phyloP scores from a whole-genome alignment of 2,113 vertebrate species.

The Sapayoa aenigma region DNA sequence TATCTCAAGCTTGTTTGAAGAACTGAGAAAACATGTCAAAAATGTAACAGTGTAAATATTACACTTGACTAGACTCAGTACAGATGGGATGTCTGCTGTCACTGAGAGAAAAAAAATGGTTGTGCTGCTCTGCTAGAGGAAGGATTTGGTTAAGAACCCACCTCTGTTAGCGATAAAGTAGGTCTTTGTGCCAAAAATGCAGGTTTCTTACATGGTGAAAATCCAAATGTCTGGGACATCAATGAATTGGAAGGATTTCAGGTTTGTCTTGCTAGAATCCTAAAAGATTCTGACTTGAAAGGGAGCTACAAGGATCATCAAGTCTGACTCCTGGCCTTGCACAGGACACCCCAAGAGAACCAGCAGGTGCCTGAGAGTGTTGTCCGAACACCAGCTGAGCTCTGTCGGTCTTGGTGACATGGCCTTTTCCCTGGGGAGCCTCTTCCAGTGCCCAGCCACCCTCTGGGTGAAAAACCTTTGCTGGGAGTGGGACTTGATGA shows the following conservation, averaged over 20 bases:
- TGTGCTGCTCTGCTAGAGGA: not conserved
- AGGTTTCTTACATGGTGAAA: not conserved
- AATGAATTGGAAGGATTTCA: not conserved
- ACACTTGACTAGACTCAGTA: not conserved
- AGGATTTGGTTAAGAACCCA: not conserved
- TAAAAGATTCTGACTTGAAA: not conserved
- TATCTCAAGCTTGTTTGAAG: constrained; percentile 7
- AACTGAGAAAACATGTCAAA: not conserved
- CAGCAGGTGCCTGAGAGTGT: not conserved
- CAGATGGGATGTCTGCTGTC: constrained; percentile 6
- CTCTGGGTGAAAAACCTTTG: not conserved
- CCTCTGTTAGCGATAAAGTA: not conserved
- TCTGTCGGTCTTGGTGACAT: not conserved
- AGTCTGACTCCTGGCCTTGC: not conserved
- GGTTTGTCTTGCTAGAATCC: not conserved
- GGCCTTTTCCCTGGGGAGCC: not conserved
- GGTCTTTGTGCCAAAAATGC: not conserved
- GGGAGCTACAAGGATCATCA: not conserved
- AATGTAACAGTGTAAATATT: constrained; percentile 23
- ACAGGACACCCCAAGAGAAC: not conserved
- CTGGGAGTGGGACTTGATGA: not conserved
- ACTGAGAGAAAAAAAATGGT: not conserved
- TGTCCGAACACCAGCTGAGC: too few relatives aligned
- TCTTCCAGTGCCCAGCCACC: not conserved
- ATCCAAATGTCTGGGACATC: not conserved